A percentile compares a stretch with the other conserved stretches of the same genome.
phyloP scores from a whole-genome alignment of 2,113 vertebrate species.

The Syngnathus typhle region DNA sequence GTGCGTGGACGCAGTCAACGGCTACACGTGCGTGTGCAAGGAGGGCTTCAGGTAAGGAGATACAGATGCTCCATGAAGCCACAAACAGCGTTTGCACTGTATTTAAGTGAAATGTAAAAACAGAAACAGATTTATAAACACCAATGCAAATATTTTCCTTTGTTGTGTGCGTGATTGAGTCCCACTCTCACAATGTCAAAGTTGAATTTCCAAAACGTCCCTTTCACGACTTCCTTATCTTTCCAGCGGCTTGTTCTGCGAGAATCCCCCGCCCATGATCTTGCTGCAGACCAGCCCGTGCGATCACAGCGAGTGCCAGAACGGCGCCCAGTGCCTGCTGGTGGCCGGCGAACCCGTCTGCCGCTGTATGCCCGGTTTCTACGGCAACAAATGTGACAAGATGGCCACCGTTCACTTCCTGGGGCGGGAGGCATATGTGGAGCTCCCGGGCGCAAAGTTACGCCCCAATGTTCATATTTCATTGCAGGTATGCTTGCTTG shows the following conservation, averaged over 20 bases:
- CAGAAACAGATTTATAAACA: too few species aligned
- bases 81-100: conserved; percentile 3
- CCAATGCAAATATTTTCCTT: background rate
- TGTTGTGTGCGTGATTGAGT: background rate
- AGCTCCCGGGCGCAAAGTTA: conserved; percentile 81
- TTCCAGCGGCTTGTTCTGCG: conserved; percentile 86
- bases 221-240: conserved; percentile 12
- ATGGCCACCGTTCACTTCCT: conserved; percentile 91
- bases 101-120: too few species aligned
- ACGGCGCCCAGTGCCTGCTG: conserved; percentile 86
- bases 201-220: too few species aligned
- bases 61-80: conserved; percentile 60
- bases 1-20: conserved; percentile 86
- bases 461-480: conserved; percentile 89
- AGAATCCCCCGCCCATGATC: conserved; percentile 94
- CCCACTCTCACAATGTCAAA: background rate
- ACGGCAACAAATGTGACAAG: conserved; percentile 88
- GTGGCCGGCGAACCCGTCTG: conserved; percentile 85
- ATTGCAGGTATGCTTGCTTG: conserved; percentile 77
- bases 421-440: conserved; percentile 87
- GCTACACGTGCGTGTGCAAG: conserved; percentile 90
- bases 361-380: conserved; percentile 88
- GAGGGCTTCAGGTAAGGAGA: conserved; percentile 89
- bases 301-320: conserved; percentile 91
- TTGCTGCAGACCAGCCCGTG: conserved; percentile 96